Conservation (phyloP, 2,113 vertebrate species). For the Fulica atra region DNA sequence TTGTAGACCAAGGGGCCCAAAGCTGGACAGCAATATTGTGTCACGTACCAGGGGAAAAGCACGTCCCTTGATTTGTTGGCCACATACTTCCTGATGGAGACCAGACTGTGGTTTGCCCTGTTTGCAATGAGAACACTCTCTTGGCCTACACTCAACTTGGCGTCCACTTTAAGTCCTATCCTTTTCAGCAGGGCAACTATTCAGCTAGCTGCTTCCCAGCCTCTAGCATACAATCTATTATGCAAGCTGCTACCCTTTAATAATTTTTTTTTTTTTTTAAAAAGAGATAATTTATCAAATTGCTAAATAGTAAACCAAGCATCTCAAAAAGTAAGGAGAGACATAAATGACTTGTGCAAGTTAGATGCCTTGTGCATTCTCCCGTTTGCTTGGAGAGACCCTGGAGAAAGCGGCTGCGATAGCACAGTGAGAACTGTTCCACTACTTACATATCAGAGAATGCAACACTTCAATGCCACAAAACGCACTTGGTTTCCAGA, state of each 20-base stretch:
- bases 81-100: not conserved
- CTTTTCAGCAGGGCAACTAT: not conserved
- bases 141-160: not conserved
- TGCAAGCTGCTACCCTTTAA: not conserved
- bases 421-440: not conserved
- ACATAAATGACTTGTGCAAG: not conserved
- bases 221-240: not conserved
- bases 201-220: not conserved
- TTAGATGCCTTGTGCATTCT: not conserved
- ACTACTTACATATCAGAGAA: not conserved
- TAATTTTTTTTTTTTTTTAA: not conserved
- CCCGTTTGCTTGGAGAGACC: not conserved
- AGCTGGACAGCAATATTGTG: not conserved
- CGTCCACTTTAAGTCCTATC: not conserved
- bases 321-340: not conserved
- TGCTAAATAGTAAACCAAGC: not conserved
- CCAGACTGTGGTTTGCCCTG: not conserved
- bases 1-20: not conserved
- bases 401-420: not conserved
- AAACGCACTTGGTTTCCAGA: not conserved
- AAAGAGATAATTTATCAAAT: not conserved
- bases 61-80: not conserved
- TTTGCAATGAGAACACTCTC: not conserved
- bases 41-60: fast-evolving
- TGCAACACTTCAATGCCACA: not conserved